Evolutionary conservation across 2,113 vertebrate species (phyloP).

Genomic region (Entelurus aequoreus): DNA sequence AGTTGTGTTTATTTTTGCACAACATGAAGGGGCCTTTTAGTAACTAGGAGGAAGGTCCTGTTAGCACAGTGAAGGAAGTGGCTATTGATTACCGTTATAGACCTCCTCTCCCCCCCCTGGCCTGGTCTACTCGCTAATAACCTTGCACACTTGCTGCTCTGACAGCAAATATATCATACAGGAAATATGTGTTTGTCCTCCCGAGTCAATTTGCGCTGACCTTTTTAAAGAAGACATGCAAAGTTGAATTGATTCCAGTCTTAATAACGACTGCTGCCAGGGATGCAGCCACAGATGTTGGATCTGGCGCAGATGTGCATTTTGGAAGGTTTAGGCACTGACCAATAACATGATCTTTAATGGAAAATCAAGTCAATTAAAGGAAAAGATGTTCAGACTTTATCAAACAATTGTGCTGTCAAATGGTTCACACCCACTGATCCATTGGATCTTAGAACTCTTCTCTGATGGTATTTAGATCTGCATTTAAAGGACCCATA

Average conservation of each 20-base stretch:
- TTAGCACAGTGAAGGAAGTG: conserved; percentile 33
- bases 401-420: too few relatives aligned
- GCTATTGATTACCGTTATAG: conserved; percentile 52
- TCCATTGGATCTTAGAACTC: too few relatives aligned
- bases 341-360: too few relatives aligned
- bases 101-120: conserved; percentile 38
- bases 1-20: conserved; percentile 27
- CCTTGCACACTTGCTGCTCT: conserved; percentile 48
- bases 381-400: too few relatives aligned
- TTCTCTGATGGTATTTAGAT: too few relatives aligned
- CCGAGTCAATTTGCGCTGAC: conserved; percentile 27
- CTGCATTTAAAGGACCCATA: too few relatives aligned
- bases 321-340: conserved; percentile 27
- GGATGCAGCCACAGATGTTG: not conserved
- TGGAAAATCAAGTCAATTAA: too few relatives aligned
- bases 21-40: conserved; percentile 12
- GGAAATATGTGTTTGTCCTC: conserved; percentile 40
- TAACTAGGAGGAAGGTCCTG: conserved; percentile 30
- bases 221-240: conserved; percentile 6
- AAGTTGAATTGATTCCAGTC: conserved; percentile 32
- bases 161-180: conserved; percentile 27
- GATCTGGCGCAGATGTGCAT: too few relatives aligned
- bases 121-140: conserved; percentile 52
- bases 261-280: conserved; percentile 8
- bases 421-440: too few relatives aligned